Evolutionary conservation across 1,140 invertebrate species (phyloP).

Genomic region (Oncopeltus fasciatus): DNA sequence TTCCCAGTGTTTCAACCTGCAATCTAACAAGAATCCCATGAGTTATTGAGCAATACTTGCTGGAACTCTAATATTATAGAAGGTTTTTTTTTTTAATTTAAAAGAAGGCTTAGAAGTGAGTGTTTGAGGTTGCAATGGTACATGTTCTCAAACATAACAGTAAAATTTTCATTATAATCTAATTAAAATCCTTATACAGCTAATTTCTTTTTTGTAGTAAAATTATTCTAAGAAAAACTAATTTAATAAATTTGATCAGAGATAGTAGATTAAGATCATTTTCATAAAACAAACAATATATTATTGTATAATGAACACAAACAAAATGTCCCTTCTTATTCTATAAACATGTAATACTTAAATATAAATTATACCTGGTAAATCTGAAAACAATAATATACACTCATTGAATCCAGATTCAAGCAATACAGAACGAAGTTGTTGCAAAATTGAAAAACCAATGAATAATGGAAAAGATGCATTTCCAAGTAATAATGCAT

Average conservation of each 20-base stretch:
- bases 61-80: constrained; percentile 71
- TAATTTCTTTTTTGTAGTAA: too few species aligned
- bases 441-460: constrained; percentile 81
- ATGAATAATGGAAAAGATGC: constrained; percentile 89
- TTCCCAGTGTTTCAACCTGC: too few species aligned
- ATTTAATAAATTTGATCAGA: constrained; percentile 3
- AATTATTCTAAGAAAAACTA: not conserved
- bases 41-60: constrained; percentile 74
- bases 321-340: too few species aligned
- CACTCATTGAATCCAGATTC: constrained; percentile 93
- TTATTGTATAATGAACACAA: too few species aligned
- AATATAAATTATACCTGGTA: constrained; percentile 54
- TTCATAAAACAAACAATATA: not conserved
- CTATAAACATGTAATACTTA: too few species aligned
- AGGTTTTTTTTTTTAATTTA: constrained; percentile 90
- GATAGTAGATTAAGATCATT: not conserved
- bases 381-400: constrained; percentile 89
- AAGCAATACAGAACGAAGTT: constrained; percentile 69
- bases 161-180: not conserved
- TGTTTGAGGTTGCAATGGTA: too few species aligned
- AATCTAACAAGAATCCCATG: constrained; percentile 67
- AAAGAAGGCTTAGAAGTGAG: constrained; percentile 25
- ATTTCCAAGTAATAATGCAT: constrained; percentile 84
- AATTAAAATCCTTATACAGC: not conserved
- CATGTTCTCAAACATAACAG: too few species aligned